Evolutionary conservation across 1,140 invertebrate genomes (phyloP).

Genomic region (Tetragnatha versicolor): DNA sequence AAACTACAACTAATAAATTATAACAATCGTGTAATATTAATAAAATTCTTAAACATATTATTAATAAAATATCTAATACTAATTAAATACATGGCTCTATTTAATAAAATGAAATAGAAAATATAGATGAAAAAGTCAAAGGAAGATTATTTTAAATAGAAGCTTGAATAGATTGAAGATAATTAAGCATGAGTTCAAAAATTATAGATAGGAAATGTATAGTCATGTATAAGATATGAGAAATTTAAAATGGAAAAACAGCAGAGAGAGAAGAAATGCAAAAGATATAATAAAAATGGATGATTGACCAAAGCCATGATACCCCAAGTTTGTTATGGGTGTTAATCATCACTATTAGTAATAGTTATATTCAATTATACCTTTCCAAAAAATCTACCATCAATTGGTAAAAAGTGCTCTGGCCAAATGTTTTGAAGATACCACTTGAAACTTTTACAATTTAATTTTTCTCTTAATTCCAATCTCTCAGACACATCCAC

Average conservation of each 20-base stretch:
- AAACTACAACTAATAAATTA: constrained; percentile 46
- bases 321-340: no score
- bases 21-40: constrained; percentile 33
- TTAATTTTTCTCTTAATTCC: constrained; percentile 76
- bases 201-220: neutral
- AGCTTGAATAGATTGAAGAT: no score
- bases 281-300: no score
- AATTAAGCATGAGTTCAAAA: neutral
- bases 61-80: no score
- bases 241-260: neutral
- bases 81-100: no score
- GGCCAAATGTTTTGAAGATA: constrained; percentile 88
- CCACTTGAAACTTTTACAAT: constrained; percentile 93
- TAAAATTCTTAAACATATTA: no score
- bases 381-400: constrained; percentile 82
- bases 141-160: no score
- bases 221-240: neutral
- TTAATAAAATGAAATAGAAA: no score
- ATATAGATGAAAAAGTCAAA: no score
- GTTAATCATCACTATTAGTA: no score
- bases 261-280: no score
- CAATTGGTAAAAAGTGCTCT: constrained; percentile 80
- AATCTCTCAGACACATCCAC: constrained; percentile 77
- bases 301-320: no score
- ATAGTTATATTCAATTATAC: constrained; percentile 64